Evolutionary conservation across 2,888 invertebrate genomes (phyloP), one percentile per base, ranked within the genome.

Genomic region (Ophion ellenae): DNA sequence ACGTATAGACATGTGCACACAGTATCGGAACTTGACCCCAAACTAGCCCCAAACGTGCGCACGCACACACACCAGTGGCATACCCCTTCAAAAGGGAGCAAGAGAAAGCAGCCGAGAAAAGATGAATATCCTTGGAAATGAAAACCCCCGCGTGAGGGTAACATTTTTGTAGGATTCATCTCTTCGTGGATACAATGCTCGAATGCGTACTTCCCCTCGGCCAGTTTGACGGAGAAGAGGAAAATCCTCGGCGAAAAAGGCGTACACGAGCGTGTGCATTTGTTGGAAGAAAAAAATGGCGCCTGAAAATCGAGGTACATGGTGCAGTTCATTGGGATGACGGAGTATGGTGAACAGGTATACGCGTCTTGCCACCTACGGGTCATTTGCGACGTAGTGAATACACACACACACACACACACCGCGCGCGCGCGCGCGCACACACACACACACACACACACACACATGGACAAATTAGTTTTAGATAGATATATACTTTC

Each of bases 1-100:
- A 78, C 14, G 28, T 40, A 57, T 20, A 40, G 6, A 20, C 20
- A 20, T 70, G 20, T 45, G n/a, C 53, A 20, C 28, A 17, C 61
- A 59, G 32, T 80, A 45, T 64, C 78, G 76, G 24, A 45, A 67
- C 73, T 28, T 66, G 71, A 73, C 75, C 74, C 83, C 83, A 75
- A 83, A 79, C 61, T 45, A 20, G 45, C 40, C n/a, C 3, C 53
- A n/a, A n/a, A 9, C 47, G 17, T 47, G 24, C 28, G 70, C 6
- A 17, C 14, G 57, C n/a, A 57, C n/a, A 40, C 73, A 57, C 70
- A 61, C 47, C 28, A 24, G 36, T 7, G 2, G 32, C 53, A 6
- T n/a, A 28, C 10, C 71, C 32, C 17, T 32, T 10, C 47, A 36
- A 24, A 45, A 59, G 45, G 45, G 32, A 59, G 67, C 20, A 28